Evolutionary conservation across 2,797 vertebrate species (phyloP), one percentile per base, ranked within the genome.

Genomic region (Tapera naevia): DNA sequence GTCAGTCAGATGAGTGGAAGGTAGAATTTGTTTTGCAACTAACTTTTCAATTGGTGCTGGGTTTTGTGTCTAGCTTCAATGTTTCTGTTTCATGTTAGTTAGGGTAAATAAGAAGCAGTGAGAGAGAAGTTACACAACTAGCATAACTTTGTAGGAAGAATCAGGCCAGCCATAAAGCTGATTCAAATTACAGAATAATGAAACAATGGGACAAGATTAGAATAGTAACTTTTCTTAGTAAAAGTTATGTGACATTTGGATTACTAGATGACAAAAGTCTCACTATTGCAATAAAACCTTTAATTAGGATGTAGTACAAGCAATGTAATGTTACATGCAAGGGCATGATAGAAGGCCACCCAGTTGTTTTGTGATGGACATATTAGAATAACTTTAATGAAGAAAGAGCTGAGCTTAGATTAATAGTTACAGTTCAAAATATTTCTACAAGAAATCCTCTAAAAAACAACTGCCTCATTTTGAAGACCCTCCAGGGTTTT

Each of bases 1-100:
- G 19, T 64, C 25, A 46, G 35, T n/a, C 23, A 65, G 79, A 79
- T 33, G 12, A 46, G 13, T 28, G 35, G 11, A 84, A 84, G 33
- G 32, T 46, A 78, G 78, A 60, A 69, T 17, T 41, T 0, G 2
- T 6, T 46, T 80, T 56, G 23, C 30, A 12, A 60, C 62, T 69
- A 51, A 11, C 16, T 43, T 45, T 60, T 11, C 43, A 48, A n/a
- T 32, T 22, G 3, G 2, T 9, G 0, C 1, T 0, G 1, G 0
- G 0, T 6, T 69, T 43, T 50, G 11, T 66, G 76, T 65, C 35
- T n/a, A 54, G 46, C 67, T 37, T 80, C 17, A 53, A 66, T 64
- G 16, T 0, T 56, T 66, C 75, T 43, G 10, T 27, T 84, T 80
- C 75, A 57, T 7, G 28, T 2, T 56, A 18, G 14, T 21, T 75